A percentile compares a stretch with the other conserved stretches of the same genome.
Evolutionary conservation across 2,797 vertebrate genomes (phyloP).

Genomic region (Onychomys torridus): DNA sequence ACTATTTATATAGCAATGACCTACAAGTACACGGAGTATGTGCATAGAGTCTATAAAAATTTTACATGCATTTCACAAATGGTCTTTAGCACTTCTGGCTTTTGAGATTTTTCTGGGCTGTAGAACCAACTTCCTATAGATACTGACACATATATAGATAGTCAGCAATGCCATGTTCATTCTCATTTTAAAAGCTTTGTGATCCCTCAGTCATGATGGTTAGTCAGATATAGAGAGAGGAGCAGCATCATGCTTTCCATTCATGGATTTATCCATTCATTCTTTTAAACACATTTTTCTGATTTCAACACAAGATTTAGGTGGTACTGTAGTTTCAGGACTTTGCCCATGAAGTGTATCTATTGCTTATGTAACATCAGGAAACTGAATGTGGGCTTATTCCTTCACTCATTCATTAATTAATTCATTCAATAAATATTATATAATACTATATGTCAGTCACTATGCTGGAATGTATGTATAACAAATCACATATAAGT

Average conservation of each 20-base stretch:
- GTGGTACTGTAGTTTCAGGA: slow-evolving; percentile 2
- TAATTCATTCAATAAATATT: background rate
- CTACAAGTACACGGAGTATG: background rate
- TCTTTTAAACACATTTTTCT: background rate
- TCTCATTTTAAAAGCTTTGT: background rate
- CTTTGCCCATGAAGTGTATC: background rate
- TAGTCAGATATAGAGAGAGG: background rate
- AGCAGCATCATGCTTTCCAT: background rate
- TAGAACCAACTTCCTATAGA: background rate
- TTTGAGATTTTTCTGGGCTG: background rate
- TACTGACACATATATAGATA: background rate
- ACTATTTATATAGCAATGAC: background rate
- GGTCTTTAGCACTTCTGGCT: background rate
- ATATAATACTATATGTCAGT: background rate
- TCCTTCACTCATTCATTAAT: background rate
- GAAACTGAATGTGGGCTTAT: slow-evolving; percentile 1
- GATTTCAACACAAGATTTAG: background rate
- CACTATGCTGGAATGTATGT: background rate
- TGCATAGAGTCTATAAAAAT: background rate
- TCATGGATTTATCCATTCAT: background rate
- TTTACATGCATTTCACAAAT: background rate
- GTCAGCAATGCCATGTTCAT: background rate
- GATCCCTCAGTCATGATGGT: background rate
- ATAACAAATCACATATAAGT: background rate
- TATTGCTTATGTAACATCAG: background rate